A percentile compares a stretch with the other conserved stretches of the same genome.
Conservation (phyloP, 2,113 vertebrate species). For the Labeo catla region DNA sequence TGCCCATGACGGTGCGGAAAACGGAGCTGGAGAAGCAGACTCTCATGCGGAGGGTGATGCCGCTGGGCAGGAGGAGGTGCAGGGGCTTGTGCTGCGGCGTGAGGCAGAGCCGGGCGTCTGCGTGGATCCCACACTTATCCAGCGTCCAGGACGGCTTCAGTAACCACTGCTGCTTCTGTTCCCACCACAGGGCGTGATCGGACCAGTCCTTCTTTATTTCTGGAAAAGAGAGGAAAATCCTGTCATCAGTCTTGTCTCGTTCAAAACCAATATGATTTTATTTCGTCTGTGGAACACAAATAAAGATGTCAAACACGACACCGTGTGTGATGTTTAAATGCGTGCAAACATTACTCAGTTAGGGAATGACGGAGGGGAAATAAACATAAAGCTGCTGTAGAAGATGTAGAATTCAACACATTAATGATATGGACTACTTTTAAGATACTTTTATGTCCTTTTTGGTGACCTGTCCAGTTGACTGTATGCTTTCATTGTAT, state of each 20-base stretch:
- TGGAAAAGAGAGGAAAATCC: slow-evolving; percentile 8
- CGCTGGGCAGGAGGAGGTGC: slow-evolving; percentile 74
- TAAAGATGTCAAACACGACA: neutral
- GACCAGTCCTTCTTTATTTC: slow-evolving; percentile 81
- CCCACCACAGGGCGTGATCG: slow-evolving; percentile 82
- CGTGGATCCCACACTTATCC: slow-evolving; percentile 80
- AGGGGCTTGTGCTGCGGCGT: slow-evolving; percentile 76
- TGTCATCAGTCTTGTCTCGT: neutral
- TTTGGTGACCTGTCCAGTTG: too few relatives aligned
- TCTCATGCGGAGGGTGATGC: slow-evolving; percentile 60
- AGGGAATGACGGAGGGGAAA: too few relatives aligned
- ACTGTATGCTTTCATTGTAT: too few relatives aligned
- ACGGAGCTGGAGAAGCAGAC: slow-evolving; percentile 77
- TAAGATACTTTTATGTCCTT: too few relatives aligned
- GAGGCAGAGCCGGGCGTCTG: slow-evolving; percentile 75
- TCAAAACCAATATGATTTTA: neutral
- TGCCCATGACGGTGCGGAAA: slow-evolving; percentile 71
- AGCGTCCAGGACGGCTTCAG: slow-evolving; percentile 78
- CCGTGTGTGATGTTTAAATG: neutral
- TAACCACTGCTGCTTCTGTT: slow-evolving; percentile 81
- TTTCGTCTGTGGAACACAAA: neutral
- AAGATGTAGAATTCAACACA: too few relatives aligned
- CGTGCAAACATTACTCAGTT: neutral
- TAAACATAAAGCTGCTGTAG: too few relatives aligned
- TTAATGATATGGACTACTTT: too few relatives aligned